A percentile compares a stretch with the other conserved stretches of the same genome.
phyloP scores from a whole-genome alignment of 2,797 vertebrate genomes.

The Geotrypetes seraphini region DNA sequence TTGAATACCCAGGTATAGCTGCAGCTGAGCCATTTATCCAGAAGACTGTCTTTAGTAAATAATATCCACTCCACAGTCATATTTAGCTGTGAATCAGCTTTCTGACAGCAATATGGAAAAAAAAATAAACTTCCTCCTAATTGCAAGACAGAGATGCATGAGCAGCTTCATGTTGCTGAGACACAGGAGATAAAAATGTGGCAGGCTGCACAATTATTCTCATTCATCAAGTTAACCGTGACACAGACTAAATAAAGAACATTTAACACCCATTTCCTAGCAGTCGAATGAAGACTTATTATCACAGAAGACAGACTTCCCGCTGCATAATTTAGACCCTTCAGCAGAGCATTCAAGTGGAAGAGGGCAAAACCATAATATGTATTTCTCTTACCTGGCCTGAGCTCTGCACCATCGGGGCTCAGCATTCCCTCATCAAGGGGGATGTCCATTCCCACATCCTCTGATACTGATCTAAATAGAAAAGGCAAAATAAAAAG shows the following conservation, averaged over 20 bases:
- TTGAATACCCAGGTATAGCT: too few relatives aligned
- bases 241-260: slow-evolving; percentile 19
- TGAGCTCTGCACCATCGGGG: slow-evolving; percentile 58
- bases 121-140: not conserved
- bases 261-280: slow-evolving; percentile 8
- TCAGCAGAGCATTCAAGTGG: not conserved
- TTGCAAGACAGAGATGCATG: slow-evolving; percentile 1
- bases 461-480: slow-evolving; percentile 45
- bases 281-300: slow-evolving; percentile 4
- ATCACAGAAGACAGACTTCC: slow-evolving; percentile 14
- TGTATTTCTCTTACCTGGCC: slow-evolving; percentile 61
- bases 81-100: not conserved
- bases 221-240: slow-evolving; percentile 1
- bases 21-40: too few relatives aligned
- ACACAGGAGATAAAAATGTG: not conserved
- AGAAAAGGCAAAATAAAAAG: slow-evolving; percentile 10
- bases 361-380: slow-evolving; percentile 13
- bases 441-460: slow-evolving; percentile 65
- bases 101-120: not conserved
- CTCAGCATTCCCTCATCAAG: slow-evolving; percentile 53
- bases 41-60: too few relatives aligned
- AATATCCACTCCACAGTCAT: accelerated
- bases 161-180: not conserved
- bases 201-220: not conserved
- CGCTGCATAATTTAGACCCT: slow-evolving; percentile 21